Evolutionary conservation across 2,888 invertebrate species (phyloP), one percentile per base, ranked within the genome.

Genomic region (Cinara cedri): DNA sequence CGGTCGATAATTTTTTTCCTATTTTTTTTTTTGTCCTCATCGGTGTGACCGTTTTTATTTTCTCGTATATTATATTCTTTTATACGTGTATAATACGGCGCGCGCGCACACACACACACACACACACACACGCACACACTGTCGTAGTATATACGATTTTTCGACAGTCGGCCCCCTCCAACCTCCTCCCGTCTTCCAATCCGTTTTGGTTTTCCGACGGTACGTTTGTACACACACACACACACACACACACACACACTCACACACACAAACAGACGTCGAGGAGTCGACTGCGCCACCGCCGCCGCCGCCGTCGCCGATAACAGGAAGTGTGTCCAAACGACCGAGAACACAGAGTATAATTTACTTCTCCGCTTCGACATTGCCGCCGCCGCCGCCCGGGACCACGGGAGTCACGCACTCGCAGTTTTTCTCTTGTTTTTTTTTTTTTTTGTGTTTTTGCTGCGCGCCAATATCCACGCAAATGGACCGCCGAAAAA

Each of bases 311-410:
- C 46, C 46, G 14, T 26, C 42, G 55, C 42, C n/a, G n/a, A 16
- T 65, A 76, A 76, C 76, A 76, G 76, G 76, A 76, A 76, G 76
- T 76, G 76, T 76, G 76, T 76, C 76, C 76, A 76, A 76, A 76
- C 76, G 66, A 75, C 75, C 65, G 65, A 74, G 21, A 74, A 74
- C 66, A 26, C 24, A 66, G 72, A 72, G 49, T 62, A 68, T 72
- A 72, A 46, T 57, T 49, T 24, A 49, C 60, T 46, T 60, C 26
- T 26, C 26, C 49, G 11, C 19, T 34, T 6, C 24, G 65, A 21
- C 49, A 19, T n/a, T 51, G 55, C 13, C 51, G 42, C 21, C 51
- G 51, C 13, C 34, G 75, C 19, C 74, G 49, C 34, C 54, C 51
- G 42, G 19, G 34, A 34, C 34, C 34, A 34, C 60, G 42, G 44